Conservation (phyloP, 2,113 vertebrate species). For the Scartelaos histophorus region DNA sequence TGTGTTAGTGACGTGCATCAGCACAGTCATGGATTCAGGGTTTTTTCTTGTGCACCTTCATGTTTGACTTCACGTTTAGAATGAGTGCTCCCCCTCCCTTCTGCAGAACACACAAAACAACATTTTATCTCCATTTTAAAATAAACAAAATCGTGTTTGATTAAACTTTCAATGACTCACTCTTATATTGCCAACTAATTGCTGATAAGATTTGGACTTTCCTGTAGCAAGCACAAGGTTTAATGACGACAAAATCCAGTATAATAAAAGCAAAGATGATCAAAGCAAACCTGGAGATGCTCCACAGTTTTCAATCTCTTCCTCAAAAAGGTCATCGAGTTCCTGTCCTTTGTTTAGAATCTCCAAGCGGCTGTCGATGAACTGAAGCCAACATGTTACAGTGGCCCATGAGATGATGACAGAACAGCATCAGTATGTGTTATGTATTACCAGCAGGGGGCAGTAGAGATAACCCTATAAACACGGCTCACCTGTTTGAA, state of each 20-base stretch:
- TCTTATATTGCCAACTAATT: conserved; percentile 86
- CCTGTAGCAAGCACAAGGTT: conserved; percentile 61
- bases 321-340: conserved; percentile 86
- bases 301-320: conserved; percentile 78
- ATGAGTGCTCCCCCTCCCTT: conserved; percentile 88
- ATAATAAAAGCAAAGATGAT: neutral
- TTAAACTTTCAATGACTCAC: conserved; percentile 58
- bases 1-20: neutral
- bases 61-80: conserved; percentile 83
- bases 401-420: neutral
- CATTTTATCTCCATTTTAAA: neutral
- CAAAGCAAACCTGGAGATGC: conserved; percentile 75
- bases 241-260: neutral
- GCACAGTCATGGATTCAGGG: neutral
- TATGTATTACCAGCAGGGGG: conserved; percentile 37
- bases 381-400: conserved; percentile 66
- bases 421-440: neutral
- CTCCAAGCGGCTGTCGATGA: conserved; percentile 84
- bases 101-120: conserved; percentile 60
- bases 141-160: neutral
- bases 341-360: conserved; percentile 80
- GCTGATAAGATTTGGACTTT: conserved; percentile 80
- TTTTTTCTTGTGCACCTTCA: conserved; percentile 76
- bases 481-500: conserved; percentile 84
- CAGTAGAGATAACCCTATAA: neutral